A percentile compares a stretch with the other conserved stretches of the same genome.
Conservation (phyloP, 2,888 invertebrate species). For the Machimus atricapillus region DNA sequence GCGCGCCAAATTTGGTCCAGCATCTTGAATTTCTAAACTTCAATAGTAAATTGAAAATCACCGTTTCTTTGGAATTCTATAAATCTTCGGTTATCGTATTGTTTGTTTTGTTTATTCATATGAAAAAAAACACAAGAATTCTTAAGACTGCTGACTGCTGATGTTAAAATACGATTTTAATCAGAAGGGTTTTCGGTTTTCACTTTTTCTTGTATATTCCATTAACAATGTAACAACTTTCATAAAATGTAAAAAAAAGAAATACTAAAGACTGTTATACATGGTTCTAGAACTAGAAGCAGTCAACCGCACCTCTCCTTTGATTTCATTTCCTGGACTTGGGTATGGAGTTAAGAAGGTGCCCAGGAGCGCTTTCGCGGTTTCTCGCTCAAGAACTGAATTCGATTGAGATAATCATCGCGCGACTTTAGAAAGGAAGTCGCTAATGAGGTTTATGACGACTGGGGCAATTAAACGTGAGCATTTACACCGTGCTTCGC, state of each 20-base stretch:
- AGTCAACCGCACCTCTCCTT: not conserved
- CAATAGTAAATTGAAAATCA: no score
- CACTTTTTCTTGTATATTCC: no score
- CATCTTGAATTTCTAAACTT: no score
- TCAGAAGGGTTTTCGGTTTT: no score
- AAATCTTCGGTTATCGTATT: no score
- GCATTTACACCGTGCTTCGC: not conserved
- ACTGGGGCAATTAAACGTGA: not conserved
- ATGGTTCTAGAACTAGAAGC: not conserved
- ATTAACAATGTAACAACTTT: no score
- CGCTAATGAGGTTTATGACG: not conserved
- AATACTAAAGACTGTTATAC: not conserved
- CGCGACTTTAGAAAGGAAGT: not conserved
- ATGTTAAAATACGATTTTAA: no score
- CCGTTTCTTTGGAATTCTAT: no score
- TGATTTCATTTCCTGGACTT: not conserved
- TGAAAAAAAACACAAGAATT: no score
- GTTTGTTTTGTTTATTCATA: no score
- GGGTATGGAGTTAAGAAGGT: not conserved
- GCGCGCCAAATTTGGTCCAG: no score
- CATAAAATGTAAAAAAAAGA: not conserved
- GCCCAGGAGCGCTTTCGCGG: not conserved
- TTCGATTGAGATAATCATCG: constrained; percentile 18
- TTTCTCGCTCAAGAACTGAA: not conserved
- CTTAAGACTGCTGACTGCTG: no score